A percentile compares a stretch with the other conserved stretches of the same genome.
phyloP scores from a whole-genome alignment of 2,888 invertebrate genomes.

The Teleiodes luculella region DNA sequence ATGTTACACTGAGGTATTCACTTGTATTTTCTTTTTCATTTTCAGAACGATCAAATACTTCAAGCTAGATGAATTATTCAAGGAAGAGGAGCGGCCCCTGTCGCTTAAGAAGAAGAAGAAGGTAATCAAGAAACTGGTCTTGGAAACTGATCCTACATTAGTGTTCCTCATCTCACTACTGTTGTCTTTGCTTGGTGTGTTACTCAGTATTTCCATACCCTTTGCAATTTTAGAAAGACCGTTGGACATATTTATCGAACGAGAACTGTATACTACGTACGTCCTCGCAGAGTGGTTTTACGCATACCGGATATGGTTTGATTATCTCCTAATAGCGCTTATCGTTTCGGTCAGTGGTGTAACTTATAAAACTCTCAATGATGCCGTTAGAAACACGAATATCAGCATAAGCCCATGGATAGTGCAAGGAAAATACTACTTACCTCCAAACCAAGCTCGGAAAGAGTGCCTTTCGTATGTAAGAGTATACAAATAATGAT shows the following conservation, averaged over 20 bases:
- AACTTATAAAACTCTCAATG: conserved; percentile 31
- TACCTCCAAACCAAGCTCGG: neutral
- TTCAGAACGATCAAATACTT: conserved; percentile 40
- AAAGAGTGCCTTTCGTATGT: no score
- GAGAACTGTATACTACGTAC: conserved; percentile 28
- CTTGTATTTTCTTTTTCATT: no score
- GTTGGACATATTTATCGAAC: conserved; percentile 33
- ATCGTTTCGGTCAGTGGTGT: conserved; percentile 34
- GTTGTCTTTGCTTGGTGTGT: conserved; percentile 37
- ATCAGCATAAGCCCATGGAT: conserved; percentile 46
- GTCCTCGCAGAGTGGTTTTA: conserved; percentile 30
- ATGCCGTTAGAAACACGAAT: conserved; percentile 42
- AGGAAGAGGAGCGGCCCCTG: conserved; percentile 29
- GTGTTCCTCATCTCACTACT: conserved; percentile 41
- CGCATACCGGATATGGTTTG: conserved; percentile 33
- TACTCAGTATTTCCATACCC: conserved; percentile 46
- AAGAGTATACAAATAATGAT: no score
- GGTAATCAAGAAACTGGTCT: conserved; percentile 26
- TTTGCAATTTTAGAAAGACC: conserved; percentile 38
- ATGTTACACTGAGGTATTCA: no score
- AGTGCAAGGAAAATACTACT: conserved; percentile 32
- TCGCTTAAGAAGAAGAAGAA: conserved; percentile 34
- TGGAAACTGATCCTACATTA: conserved; percentile 32
- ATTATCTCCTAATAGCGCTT: conserved; percentile 37
- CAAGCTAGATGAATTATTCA: conserved; percentile 28